A percentile compares a stretch with the other conserved stretches of the same genome.
These are phyloP conservation scores for Forbesichthys papilliferus DNA, from an alignment of 2,113 vertebrate genomes.

Conservation along the genomic window DNA sequence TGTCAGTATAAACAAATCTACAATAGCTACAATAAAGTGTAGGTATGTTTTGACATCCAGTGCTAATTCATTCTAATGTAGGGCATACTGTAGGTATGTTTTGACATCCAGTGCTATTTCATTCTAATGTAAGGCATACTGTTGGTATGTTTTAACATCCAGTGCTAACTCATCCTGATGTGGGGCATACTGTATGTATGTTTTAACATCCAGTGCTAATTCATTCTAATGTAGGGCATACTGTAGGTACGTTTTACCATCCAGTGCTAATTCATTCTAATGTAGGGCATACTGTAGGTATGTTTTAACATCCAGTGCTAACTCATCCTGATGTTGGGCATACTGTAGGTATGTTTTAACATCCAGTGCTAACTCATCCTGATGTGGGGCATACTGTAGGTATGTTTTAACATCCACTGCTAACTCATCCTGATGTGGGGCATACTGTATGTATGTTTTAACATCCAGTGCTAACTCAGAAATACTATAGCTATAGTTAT, in stretches of 20 bases:
- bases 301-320: neutral
- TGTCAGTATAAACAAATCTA: too few relatives aligned
- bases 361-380: too few relatives aligned
- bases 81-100: neutral
- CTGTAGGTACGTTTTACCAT: neutral
- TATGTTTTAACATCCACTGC: too few relatives aligned
- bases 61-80: conserved; percentile 29
- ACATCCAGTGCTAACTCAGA: conserved; percentile 4
- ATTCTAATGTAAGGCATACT: conserved; percentile 36
- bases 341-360: too few relatives aligned
- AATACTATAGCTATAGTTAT: conserved; percentile 16
- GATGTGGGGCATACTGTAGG: too few relatives aligned
- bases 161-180: too few relatives aligned
- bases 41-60: conserved; percentile 12
- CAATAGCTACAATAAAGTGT: neutral
- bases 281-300: too few relatives aligned
- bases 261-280: neutral
- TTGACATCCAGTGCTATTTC: conserved; percentile 5
- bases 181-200: neutral
- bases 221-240: too few relatives aligned
- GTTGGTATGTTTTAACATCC: conserved; percentile 6
- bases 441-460: too few relatives aligned
- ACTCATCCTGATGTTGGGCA: too few relatives aligned
- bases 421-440: too few relatives aligned
- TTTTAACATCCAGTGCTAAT: too few relatives aligned